Base-by-base conservation (phyloP, 2,888 invertebrate genomes). In the Chrysina gloriosa region DNA sequence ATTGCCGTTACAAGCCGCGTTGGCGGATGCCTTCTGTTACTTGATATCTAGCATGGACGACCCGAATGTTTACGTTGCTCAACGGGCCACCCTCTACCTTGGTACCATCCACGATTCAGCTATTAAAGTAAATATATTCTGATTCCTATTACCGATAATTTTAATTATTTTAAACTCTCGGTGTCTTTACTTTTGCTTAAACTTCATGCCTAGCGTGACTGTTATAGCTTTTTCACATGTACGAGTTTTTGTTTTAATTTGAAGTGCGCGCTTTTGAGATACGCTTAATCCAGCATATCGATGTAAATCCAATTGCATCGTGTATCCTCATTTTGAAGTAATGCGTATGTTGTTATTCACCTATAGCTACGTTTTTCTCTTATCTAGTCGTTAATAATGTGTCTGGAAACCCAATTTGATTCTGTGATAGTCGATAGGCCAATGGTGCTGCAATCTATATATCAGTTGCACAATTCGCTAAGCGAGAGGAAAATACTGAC, bases 361-460 rank as follows among this genome's bases (percentile, higher is more conserved):
- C 42, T 56, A 42, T 45, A 66, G 34, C 47, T 56, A 29, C 39
- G 47, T 63, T 68, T 68, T 63, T 68, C 56, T 68, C 63, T 68
- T 61, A 63, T 69, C 50, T 61, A 95, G 92, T 90, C 95, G 67
- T 86, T 97, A 71, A 90, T 96, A 68, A 91, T 93, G 86, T 98
- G 98, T 83, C 85, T 99, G 84, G 98, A 99, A 86, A 94, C 95
- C 0, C 98, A 99, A 85, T 99, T 99, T 85, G 99, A 99, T 86
- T 89, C 94, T 69, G 97, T 98, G 71, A 96, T 98, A 69, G 92
- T 95, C 69, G 99, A 99, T 84, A 89, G 99, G 39, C 97, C 98
- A 0, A 94, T 98, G 89, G 95, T 99, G 27, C 87, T 99, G 39
- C 97, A 98, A 82, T 94, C 96, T 1, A 88, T 99, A 63, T 96